Percentiles rank a stretch among this genome's conserved stretches.
Evolutionary conservation across 37 sponge, comb jelly and placozoan genomes (phyloP).

Genomic region (Crambe crambe): DNA sequence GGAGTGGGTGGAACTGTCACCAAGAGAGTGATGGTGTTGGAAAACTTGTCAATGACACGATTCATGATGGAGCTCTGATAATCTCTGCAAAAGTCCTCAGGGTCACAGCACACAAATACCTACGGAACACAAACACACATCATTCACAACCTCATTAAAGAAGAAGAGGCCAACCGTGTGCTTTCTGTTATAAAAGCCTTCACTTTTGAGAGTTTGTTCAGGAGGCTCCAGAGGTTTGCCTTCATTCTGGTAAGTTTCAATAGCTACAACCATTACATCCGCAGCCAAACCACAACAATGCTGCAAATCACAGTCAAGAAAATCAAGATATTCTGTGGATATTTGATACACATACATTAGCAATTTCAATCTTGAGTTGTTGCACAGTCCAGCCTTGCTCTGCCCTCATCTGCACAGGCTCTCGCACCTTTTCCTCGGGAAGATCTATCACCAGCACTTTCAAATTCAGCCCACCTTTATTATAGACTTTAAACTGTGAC

Average conservation of each 20-base stretch:
- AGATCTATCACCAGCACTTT: slow-evolving; percentile 72
- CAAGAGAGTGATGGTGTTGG: slow-evolving; percentile 65
- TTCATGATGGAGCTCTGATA: slow-evolving; percentile 46
- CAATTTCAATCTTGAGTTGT: slow-evolving; percentile 49
- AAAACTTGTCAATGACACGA: slow-evolving; percentile 55
- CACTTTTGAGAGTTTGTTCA: slow-evolving; percentile 40
- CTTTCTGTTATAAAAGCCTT: slow-evolving; percentile 69
- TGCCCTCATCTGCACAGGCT: slow-evolving; percentile 47
- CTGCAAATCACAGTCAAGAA: not conserved
- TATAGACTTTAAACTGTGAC: slow-evolving; percentile 68
- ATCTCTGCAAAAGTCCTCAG: slow-evolving; percentile 39
- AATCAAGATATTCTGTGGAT: not conserved
- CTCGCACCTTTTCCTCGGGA: slow-evolving; percentile 21
- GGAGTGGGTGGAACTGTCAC: slow-evolving; percentile 49
- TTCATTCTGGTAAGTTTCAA: slow-evolving; percentile 73
- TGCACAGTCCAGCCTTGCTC: slow-evolving; percentile 65
- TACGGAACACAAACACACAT: not conserved
- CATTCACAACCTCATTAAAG: not conserved
- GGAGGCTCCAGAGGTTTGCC: slow-evolving; percentile 34
- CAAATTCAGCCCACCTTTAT: slow-evolving; percentile 72
- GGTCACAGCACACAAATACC: slow-evolving; percentile 61
- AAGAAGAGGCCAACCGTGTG: slow-evolving; percentile 40
- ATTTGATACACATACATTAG: slow-evolving; percentile 16
- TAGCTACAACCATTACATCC: slow-evolving; percentile 37
- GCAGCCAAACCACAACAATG: slow-evolving; percentile 20